phyloP scores from a whole-genome alignment of 1,140 invertebrate genomes.

The Mercenaria mercenaria region DNA sequence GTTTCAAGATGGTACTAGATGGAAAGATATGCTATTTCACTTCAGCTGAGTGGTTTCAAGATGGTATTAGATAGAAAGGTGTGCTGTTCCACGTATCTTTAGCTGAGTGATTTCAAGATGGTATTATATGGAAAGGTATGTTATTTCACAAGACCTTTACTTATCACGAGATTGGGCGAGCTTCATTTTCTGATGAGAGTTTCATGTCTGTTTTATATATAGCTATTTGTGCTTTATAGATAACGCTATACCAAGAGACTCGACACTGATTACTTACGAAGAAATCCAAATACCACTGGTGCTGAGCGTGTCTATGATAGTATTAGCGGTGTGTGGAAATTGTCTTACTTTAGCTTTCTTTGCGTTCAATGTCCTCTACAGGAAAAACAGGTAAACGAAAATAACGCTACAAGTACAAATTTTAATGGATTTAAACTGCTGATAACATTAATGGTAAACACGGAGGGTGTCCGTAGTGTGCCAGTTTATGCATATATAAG shows the following conservation, averaged over 20 bases:
- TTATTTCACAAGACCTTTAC: too few relatives aligned
- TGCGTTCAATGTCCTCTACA: conserved; percentile 38
- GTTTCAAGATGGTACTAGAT: neutral
- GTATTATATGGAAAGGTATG: neutral
- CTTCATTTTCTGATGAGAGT: too few relatives aligned
- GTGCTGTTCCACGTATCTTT: conserved; percentile 85
- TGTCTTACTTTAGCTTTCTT: neutral
- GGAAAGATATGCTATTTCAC: too few relatives aligned
- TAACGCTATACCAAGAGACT: conserved; percentile 32
- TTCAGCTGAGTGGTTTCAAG: too few relatives aligned
- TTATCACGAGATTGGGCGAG: too few relatives aligned
- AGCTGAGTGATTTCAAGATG: neutral
- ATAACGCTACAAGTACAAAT: too few relatives aligned
- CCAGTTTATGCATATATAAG: too few relatives aligned
- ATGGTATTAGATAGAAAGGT: neutral
- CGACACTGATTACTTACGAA: neutral
- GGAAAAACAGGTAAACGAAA: conserved; percentile 29
- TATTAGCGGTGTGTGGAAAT: conserved; percentile 7
- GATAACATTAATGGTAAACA: too few relatives aligned
- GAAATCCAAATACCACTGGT: neutral
- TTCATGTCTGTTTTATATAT: too few relatives aligned
- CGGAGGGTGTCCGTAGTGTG: too few relatives aligned
- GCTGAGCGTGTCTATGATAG: neutral
- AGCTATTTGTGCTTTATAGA: too few relatives aligned
- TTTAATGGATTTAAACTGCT: too few relatives aligned